These are phyloP conservation scores for Danaus plexippus DNA, from an alignment of 1,140 invertebrate species.

Conservation along the genomic window DNA sequence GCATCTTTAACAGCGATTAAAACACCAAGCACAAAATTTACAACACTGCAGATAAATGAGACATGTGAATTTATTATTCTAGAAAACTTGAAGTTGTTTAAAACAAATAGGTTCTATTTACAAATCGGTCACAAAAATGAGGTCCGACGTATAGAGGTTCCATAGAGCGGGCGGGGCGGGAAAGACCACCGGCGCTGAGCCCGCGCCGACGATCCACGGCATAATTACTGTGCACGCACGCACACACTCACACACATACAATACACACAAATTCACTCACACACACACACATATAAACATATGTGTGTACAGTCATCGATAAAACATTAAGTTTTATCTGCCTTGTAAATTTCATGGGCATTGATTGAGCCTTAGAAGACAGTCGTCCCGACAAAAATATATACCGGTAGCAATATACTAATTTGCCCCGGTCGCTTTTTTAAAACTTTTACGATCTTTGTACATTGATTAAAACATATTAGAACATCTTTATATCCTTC, in stretches of 20 bases:
- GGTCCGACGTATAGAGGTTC: conserved; percentile 30
- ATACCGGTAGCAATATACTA: conserved; percentile 45
- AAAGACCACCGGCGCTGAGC: conserved; percentile 59
- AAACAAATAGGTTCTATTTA: conserved; percentile 19
- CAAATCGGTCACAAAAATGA: conserved; percentile 29
- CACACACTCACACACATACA: conserved; percentile 31
- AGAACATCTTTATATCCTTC: conserved; percentile 22
- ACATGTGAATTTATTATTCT: no score
- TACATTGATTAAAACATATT: conserved; percentile 27
- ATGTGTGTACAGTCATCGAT: conserved; percentile 30
- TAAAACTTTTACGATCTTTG: conserved; percentile 33
- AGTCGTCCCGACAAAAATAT: conserved; percentile 23
- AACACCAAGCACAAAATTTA: no score
- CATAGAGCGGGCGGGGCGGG: conserved; percentile 24
- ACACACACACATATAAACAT: conserved; percentile 9
- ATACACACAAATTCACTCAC: conserved; percentile 15
- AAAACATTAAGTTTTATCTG: conserved; percentile 64
- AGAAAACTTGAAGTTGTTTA: not conserved
- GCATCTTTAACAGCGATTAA: no score
- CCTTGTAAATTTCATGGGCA: conserved; percentile 64
- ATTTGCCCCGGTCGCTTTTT: conserved; percentile 36
- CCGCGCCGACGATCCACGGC: conserved; percentile 50
- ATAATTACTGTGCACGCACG: conserved; percentile 64
- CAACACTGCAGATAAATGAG: no score
- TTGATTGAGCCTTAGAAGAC: conserved; percentile 54